Percentiles rank a stretch among this genome's conserved stretches.
These are phyloP conservation scores for Malurus melanocephalus DNA, from an alignment of 2,113 vertebrate species.

Conservation along the genomic window DNA sequence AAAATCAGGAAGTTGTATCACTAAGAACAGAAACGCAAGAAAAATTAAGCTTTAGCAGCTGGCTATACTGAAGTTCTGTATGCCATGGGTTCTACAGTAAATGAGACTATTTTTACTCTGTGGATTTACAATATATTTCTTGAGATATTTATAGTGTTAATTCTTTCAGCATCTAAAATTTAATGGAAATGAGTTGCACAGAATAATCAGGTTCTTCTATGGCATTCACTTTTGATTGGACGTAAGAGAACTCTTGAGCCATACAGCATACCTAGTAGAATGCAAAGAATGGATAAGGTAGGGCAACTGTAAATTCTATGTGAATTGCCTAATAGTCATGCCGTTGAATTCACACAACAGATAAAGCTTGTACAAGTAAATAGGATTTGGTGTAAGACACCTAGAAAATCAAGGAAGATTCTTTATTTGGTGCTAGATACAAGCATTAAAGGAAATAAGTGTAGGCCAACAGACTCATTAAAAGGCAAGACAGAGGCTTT, in stretches of 20 bases:
- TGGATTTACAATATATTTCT: not conserved
- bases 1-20: not conserved
- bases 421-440: constrained; percentile 52
- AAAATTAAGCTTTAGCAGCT: not conserved
- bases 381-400: not conserved
- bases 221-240: not conserved
- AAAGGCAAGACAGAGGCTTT: constrained; percentile 42
- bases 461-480: constrained; percentile 1
- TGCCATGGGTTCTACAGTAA: not conserved
- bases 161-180: not conserved
- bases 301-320: not conserved
- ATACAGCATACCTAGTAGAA: not conserved
- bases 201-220: not conserved
- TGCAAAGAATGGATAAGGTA: not conserved
- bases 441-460: constrained; percentile 23
- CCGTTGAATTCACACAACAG: not conserved
- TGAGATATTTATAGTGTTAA: not conserved
- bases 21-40: not conserved
- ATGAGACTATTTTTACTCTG: not conserved
- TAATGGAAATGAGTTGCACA: not conserved
- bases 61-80: not conserved
- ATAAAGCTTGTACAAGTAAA: not conserved
- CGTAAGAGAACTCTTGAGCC: not conserved
- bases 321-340: not conserved
- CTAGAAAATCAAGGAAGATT: not conserved